Base-by-base conservation (phyloP, 2,888 invertebrate species). In the Hypena proboscidalis region DNA sequence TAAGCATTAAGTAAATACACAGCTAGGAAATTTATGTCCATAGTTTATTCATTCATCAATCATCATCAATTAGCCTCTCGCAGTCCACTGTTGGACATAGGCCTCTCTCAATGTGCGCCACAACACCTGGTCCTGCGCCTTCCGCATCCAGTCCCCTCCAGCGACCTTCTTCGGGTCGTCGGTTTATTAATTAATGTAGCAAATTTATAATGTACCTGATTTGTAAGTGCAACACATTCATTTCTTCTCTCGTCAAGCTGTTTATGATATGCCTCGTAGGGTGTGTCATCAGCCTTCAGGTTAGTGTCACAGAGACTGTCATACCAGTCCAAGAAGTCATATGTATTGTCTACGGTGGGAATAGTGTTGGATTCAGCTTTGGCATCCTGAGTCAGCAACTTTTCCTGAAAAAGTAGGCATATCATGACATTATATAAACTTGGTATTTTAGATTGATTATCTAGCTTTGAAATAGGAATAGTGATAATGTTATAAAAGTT, bases 311-410 rank as follows among this genome's bases (percentile, higher is more conserved):
- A 95, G 7, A 97, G 88, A 36, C 87, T 87, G 20, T 95, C 93
- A 78, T 96, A 96, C 94, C 95, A 96, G 14, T 94, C 87, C 44
- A 97, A 90, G 69, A 97, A 96, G 82, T 95, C 92, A 60, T 93
- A 93, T 33, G 93, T 94, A 4, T 92, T 93, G 39, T 94, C 92
- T 36, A 95, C 91, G 21, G 76, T 53, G 4, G 78, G 80, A 26
- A 81, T 62, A 9, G 62, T 35, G 9, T 30, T 36, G 34, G 62
- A 62, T 7, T 77, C 65, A 5, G 11, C 2, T 9, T 67, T 66
- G 10, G 68, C 66, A 25, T 9, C 21, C 26, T 39, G 37, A 5
- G 17, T 45, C 39, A 54, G 43, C 17, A 55, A 26, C 32, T 62
- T 69, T 1, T 68, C 62, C 79, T 80, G 17, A 9, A 54, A 44